Conservation (phyloP, 2,888 invertebrate species). For the Phymatocera aterrima region DNA sequence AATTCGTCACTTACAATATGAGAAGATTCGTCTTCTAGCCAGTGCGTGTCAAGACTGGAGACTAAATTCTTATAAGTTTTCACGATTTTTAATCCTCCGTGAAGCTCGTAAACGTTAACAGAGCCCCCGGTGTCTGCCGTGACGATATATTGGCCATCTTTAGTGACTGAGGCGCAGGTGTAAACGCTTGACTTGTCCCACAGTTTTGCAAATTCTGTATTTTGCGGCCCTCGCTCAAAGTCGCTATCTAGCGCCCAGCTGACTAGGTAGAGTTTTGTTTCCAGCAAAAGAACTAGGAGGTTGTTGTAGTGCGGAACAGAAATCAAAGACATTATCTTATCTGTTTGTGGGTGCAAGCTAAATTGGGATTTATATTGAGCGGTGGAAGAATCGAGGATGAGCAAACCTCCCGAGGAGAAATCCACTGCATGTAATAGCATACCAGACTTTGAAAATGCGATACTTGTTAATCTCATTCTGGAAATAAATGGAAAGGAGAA, state of each 20-base stretch:
- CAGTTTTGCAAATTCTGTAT: constrained; percentile 57
- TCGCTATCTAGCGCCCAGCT: constrained; percentile 58
- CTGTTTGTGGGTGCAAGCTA: constrained; percentile 57
- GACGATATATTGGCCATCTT: constrained; percentile 74
- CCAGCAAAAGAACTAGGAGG: constrained; percentile 67
- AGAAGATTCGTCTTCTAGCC: constrained; percentile 60
- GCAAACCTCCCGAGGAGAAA: constrained; percentile 60
- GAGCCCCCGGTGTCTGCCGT: constrained; percentile 72
- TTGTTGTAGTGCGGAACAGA: constrained; percentile 57
- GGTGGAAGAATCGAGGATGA: constrained; percentile 53
- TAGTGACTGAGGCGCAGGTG: constrained; percentile 71
- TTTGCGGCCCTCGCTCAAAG: constrained; percentile 60
- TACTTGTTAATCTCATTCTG: constrained; percentile 51
- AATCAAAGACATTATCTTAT: constrained; percentile 62
- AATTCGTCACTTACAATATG: constrained; percentile 59
- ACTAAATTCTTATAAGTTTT: constrained; percentile 66
- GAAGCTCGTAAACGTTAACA: constrained; percentile 73
- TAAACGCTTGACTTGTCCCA: constrained; percentile 61
- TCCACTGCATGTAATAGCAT: constrained; percentile 65
- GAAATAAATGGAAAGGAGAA: too few relatives aligned
- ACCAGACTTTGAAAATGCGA: constrained; percentile 57
- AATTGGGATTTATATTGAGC: constrained; percentile 61
- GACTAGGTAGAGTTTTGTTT: constrained; percentile 60
- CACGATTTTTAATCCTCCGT: constrained; percentile 57
- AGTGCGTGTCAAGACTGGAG: constrained; percentile 68